Conservation (phyloP, 1,140 invertebrate species). For the Procambarus clarkii region DNA sequence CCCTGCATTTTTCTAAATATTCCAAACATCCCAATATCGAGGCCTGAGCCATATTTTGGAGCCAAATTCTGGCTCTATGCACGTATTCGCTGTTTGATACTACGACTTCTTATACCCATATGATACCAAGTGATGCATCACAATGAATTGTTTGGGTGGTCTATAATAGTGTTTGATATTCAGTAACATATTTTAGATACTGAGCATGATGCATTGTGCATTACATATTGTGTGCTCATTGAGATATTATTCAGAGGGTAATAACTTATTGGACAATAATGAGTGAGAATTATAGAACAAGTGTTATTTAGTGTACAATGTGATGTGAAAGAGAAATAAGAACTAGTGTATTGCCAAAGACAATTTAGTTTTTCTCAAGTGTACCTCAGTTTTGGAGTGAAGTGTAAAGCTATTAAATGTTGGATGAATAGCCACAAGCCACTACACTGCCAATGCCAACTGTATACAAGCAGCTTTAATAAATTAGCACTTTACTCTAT, state of each 20-base stretch:
- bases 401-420: neutral
- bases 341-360: constrained; percentile 1
- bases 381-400: neutral
- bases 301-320: neutral
- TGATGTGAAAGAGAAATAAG: neutral
- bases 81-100: too few species aligned
- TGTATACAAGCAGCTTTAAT: constrained; percentile 8
- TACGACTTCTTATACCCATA: too few species aligned
- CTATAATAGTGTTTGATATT: neutral
- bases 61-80: too few species aligned
- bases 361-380: neutral
- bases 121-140: constrained; percentile 49
- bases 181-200: neutral
- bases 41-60: too few species aligned
- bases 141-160: neutral
- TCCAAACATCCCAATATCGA: too few species aligned
- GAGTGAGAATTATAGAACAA: neutral
- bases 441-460: neutral
- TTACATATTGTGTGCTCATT: neutral
- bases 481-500: neutral
- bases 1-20: too few species aligned
- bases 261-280: neutral
- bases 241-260: too few species aligned
- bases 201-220: too few species aligned
- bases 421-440: neutral